Base-by-base conservation (phyloP, 2,888 invertebrate species). In the Hypomecis punctinalis region DNA sequence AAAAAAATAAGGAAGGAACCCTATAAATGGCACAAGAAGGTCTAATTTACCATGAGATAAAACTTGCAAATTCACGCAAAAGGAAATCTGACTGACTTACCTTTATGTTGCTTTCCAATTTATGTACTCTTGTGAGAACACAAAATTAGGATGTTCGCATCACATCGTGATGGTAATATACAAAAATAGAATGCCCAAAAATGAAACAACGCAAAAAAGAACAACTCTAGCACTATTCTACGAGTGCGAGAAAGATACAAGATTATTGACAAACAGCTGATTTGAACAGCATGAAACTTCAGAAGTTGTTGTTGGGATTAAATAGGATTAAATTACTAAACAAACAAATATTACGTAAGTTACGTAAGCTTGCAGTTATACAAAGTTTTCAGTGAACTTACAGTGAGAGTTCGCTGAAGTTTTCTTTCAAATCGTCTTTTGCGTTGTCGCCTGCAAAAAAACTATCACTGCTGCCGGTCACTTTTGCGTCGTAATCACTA, bases 151-250 rank as follows among this genome's bases (percentile, higher is more conserved):
- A 88, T 89, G 85, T 86, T 86, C 85, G 83, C 86, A 88, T 85
- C 86, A 83, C 87, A 89, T 88, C 85, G 82, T 90, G 91, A 91
- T 91, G 93, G 92, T 90, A 91, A 91, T 90, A 86, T 87, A 90
- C 91, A 79, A 90, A 93, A 93, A 93, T 93, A 93, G 93, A 88
- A 89, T 92, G 89, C 87, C 92, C 92, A 91, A 92, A 92, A 91
- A 87, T 84, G 89, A 87, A 85, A 86, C 79, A 79, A 81, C 80
- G 78, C 74, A 84, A 87, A 85, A 84, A 88, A 84, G 88, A 86
- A 75, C 81, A 80, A 85, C 74, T 80, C 80, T 80, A 83, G 71
- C 57, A 79, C 75, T 77, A 70, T 57, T 68, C 68, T 58, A 63
- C 72, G 70, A 66, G 91, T 80, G 83, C 59, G 85, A 91, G 73